phyloP scores from a whole-genome alignment of 1,140 invertebrate species.

The Portunus trituberculatus region DNA sequence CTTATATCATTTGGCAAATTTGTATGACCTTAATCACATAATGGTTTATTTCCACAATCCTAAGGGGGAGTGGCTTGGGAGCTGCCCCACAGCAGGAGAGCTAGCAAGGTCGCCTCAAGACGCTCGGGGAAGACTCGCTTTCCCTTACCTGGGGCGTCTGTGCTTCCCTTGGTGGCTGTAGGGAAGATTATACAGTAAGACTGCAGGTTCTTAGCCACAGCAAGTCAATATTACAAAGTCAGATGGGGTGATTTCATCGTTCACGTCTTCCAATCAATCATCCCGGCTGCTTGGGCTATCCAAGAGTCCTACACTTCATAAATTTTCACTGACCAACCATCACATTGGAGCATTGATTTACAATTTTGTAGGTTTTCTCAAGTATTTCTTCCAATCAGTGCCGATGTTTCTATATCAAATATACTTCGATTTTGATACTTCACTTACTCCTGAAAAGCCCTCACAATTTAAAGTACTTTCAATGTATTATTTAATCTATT shows the following conservation, averaged over 20 bases:
- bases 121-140: slow-evolving; percentile 68
- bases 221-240: slow-evolving; percentile 53
- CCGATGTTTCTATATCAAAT: slow-evolving; percentile 25
- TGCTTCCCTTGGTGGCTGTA: slow-evolving; percentile 75
- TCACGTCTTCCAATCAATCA: slow-evolving; percentile 69
- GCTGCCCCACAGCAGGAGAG: slow-evolving; percentile 43
- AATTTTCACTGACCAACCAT: slow-evolving; percentile 46
- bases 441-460: slow-evolving; percentile 72
- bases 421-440: slow-evolving; percentile 40
- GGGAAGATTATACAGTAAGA: slow-evolving; percentile 72
- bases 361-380: slow-evolving; percentile 49
- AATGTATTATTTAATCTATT: slow-evolving; percentile 6
- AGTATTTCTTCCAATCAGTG: slow-evolving; percentile 42
- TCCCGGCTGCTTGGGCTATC: slow-evolving; percentile 64
- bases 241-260: slow-evolving; percentile 59
- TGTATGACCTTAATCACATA: slow-evolving; percentile 36
- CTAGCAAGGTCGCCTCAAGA: slow-evolving; percentile 70
- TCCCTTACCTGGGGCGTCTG: slow-evolving; percentile 75
- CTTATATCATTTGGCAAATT: not conserved
- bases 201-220: slow-evolving; percentile 53
- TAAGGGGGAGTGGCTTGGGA: not conserved
- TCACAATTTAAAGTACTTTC: slow-evolving; percentile 63
- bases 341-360: slow-evolving; percentile 35
- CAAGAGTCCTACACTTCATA: slow-evolving; percentile 67
- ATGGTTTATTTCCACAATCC: slow-evolving; percentile 42